Evolutionary conservation across 2,888 invertebrate species (phyloP).

Genomic region (Parnassius apollo): DNA sequence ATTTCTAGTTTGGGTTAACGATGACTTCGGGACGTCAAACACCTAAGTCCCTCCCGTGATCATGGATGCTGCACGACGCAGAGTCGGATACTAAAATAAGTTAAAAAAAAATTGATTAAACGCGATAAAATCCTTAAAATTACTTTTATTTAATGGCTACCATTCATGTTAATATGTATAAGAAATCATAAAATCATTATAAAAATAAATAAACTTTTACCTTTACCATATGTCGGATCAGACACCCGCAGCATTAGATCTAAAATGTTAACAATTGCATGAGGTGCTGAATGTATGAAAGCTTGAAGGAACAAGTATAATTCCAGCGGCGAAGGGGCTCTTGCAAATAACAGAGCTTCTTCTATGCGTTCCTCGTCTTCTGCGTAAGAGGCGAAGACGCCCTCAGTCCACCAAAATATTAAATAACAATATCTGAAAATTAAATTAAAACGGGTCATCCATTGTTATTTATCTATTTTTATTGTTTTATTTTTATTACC

Average conservation of each 20-base stretch:
- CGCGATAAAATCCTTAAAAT: too few species aligned
- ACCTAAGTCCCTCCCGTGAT: too few species aligned
- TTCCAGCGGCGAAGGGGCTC: slow-evolving; percentile 86
- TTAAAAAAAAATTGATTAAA: too few species aligned
- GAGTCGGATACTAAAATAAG: too few species aligned
- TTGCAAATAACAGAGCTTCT: slow-evolving; percentile 81
- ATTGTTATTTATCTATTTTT: too few species aligned
- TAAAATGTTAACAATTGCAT: slow-evolving; percentile 79
- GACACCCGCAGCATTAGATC: slow-evolving; percentile 83
- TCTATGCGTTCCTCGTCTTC: slow-evolving; percentile 80
- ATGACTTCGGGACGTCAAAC: too few species aligned
- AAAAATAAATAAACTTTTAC: slow-evolving; percentile 57
- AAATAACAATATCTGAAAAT: slow-evolving; percentile 83
- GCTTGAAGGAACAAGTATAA: slow-evolving; percentile 89
- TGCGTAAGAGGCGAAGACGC: slow-evolving; percentile 77
- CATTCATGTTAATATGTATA: too few species aligned
- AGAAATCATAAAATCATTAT: not conserved
- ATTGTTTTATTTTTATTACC: too few species aligned
- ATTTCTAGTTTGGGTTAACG: too few species aligned
- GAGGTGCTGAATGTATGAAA: slow-evolving; percentile 88
- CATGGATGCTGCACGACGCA: too few species aligned
- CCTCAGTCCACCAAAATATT: slow-evolving; percentile 89
- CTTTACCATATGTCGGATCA: slow-evolving; percentile 82
- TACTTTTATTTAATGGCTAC: not conserved
- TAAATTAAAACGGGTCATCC: not conserved